Evolutionary conservation across 2,888 invertebrate genomes (phyloP), one percentile per base, ranked within the genome.

Genomic region (Andrena hattorfiana): DNA sequence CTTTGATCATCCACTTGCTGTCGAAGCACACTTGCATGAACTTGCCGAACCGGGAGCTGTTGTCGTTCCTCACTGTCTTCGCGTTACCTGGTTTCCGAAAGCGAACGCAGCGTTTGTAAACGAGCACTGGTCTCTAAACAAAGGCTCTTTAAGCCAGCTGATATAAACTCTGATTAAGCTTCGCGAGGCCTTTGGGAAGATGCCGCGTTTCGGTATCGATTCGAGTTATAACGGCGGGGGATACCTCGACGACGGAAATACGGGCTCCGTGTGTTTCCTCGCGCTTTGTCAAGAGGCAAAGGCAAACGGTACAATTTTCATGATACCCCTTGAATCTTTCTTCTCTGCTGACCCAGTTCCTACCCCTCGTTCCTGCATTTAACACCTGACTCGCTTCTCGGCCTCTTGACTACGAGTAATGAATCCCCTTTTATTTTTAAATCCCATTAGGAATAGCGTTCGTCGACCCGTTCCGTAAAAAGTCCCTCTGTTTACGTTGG

Each of bases 21-120:
- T 98, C 98, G 93, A 98, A 97, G 92, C 98, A 97, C 7, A 98
- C 98, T 94, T 98, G 98, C 95, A 98, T 98, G 93, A 98, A 98
- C 94, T 98, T 98, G n/a, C 98, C 98, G 94, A 98, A 98, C 10
- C 98, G 96, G 54, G 98, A 98, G 16, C 98, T 98, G 94, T 98
- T 98, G 94, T 98, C 98, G 93, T 98, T 98, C 64, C 98, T 96
- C 13, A 98, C 97, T 0, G 98, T 98, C 94, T 98, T 98, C 0
- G 98, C 98, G 94, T 98, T 98, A 74, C 98, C 98, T 98, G 59
- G 59, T 54, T 51, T 30, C 16, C 28, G 13, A 71, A 28, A 26
- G 5, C 2, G 0, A 69, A n/a, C 48, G 2, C 23, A 26, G 8
- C 10, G 10, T 54, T 23, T 26, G 23, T 56, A 54, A 23, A 54